Evolutionary conservation across 2,113 vertebrate species (phyloP).

Genomic region (Camelus bactrianus): DNA sequence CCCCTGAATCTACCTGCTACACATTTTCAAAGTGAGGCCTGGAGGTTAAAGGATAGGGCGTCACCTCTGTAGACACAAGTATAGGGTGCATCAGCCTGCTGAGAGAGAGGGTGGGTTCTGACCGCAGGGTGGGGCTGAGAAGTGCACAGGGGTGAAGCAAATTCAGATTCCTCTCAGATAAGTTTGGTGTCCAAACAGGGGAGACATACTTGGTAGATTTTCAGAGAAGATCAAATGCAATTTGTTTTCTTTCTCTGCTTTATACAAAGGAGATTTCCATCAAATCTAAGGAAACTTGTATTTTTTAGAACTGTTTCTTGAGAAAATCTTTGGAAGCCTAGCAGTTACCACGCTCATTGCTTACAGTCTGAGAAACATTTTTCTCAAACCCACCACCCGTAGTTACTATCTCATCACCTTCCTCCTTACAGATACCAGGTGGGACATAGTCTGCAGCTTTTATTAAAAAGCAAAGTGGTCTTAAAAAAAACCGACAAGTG

Average conservation of each 20-base stretch:
- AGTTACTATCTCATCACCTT: neutral
- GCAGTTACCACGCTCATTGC: fast-evolving
- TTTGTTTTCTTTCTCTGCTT: neutral
- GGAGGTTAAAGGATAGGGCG: neutral
- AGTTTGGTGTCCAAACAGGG: neutral
- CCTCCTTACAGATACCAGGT: neutral
- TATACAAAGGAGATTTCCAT: neutral
- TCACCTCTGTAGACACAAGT: neutral
- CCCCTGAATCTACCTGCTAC: neutral
- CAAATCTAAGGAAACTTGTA: neutral
- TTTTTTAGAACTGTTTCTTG: neutral
- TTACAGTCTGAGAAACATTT: neutral
- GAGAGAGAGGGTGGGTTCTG: neutral
- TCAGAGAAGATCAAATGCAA: neutral
- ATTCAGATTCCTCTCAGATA: neutral
- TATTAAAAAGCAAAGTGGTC: neutral
- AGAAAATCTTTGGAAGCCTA: neutral
- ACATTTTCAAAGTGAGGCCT: neutral
- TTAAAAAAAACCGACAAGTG: neutral
- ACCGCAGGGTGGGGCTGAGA: fast-evolving
- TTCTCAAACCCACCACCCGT: neutral
- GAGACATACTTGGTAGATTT: neutral
- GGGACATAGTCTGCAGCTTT: too few relatives aligned
- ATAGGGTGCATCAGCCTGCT: fast-evolving
- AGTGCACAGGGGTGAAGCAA: fast-evolving